phyloP scores from a whole-genome alignment of 2,888 invertebrate genomes.

The Eilema sororculum region DNA sequence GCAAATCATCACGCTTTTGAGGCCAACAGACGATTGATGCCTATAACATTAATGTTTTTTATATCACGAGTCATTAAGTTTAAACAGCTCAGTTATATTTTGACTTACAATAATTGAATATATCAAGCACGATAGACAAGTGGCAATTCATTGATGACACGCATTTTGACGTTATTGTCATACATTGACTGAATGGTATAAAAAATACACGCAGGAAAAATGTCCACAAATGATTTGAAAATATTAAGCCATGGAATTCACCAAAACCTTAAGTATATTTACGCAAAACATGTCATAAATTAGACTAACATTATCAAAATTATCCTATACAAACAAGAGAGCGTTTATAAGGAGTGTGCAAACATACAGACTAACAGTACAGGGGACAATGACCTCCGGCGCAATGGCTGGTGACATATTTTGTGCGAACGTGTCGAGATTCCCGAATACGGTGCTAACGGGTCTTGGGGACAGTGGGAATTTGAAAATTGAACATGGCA shows the following conservation, averaged over 20 bases:
- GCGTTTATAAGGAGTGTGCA: constrained; percentile 38
- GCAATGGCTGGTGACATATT: constrained; percentile 24
- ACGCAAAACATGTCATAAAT: background rate
- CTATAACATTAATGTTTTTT: too few relatives aligned
- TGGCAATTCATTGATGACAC: too few relatives aligned
- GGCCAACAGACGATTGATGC: background rate
- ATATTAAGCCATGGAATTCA: too few relatives aligned
- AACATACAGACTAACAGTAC: constrained; percentile 41
- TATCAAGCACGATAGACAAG: too few relatives aligned
- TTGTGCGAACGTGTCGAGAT: constrained; percentile 39
- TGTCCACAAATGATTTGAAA: too few relatives aligned
- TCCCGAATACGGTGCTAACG: constrained; percentile 35
- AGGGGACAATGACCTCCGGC: constrained; percentile 37
- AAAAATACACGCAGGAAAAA: too few relatives aligned
- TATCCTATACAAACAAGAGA: constrained; percentile 21
- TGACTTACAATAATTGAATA: background rate
- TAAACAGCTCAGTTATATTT: background rate
- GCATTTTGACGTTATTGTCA: too few relatives aligned
- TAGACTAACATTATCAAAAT: background rate
- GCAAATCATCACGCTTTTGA: background rate
- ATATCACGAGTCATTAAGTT: too few relatives aligned
- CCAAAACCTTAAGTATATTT: background rate
- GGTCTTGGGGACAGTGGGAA: constrained; percentile 5
- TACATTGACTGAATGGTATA: too few relatives aligned
- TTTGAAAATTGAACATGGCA: background rate